These are phyloP conservation scores for Dynastes maya DNA, from an alignment of 2,888 invertebrate genomes.

Conservation along the genomic window DNA sequence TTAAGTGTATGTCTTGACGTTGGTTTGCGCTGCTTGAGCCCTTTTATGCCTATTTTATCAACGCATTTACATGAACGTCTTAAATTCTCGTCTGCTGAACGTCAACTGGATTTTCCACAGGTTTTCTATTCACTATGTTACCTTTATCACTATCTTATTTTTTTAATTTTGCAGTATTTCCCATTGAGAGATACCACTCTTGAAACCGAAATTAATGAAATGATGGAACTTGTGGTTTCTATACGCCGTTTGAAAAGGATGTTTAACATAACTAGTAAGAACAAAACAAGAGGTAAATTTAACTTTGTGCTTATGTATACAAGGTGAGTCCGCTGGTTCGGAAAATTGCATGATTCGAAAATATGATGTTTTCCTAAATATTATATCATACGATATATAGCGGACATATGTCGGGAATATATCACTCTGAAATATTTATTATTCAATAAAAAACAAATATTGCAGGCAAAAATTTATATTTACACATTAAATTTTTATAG, in stretches of 20 bases:
- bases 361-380: too few species aligned
- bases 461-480: too few species aligned
- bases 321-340: background rate
- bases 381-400: too few species aligned
- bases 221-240: slow-evolving; percentile 63
- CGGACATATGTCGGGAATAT: too few species aligned
- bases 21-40: slow-evolving; percentile 90
- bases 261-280: slow-evolving; percentile 60
- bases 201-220: slow-evolving; percentile 63
- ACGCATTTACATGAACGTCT: slow-evolving; percentile 96
- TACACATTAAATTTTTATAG: too few species aligned
- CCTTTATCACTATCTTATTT: background rate
- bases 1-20: slow-evolving; percentile 88
- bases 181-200: slow-evolving; percentile 60
- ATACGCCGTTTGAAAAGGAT: slow-evolving; percentile 67
- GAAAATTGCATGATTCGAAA: too few species aligned
- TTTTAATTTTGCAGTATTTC: slow-evolving; percentile 49
- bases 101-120: slow-evolving; percentile 60
- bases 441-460: too few species aligned
- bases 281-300: slow-evolving; percentile 64
- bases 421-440: too few species aligned
- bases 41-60: slow-evolving; percentile 98
- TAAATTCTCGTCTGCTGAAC: slow-evolving; percentile 54
- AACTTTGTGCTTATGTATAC: background rate
- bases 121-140: background rate